Evolutionary conservation across 2,888 invertebrate species (phyloP).

Genomic region (Trissonchulus latispiculum): DNA sequence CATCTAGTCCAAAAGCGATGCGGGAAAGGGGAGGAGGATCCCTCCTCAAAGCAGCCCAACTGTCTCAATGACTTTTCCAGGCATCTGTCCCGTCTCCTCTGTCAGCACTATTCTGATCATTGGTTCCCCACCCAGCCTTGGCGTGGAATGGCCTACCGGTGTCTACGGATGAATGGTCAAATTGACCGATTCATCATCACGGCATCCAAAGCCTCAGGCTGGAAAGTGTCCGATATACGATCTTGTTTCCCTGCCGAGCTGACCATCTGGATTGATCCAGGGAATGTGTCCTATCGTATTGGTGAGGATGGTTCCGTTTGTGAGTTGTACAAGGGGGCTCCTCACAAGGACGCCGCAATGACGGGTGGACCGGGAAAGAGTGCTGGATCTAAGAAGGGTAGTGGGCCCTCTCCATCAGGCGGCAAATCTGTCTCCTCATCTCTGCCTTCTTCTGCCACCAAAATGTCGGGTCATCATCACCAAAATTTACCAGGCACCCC

Average conservation of each 20-base stretch:
- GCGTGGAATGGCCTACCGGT: constrained; percentile 17
- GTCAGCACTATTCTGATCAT: constrained; percentile 12
- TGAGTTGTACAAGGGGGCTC: constrained; percentile 53
- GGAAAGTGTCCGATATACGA: not conserved
- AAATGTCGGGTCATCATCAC: no score
- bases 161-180: constrained; percentile 8
- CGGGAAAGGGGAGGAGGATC: not conserved
- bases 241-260: constrained; percentile 59
- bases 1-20: not conserved
- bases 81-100: not conserved
- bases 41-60: not conserved
- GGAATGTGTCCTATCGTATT: constrained; percentile 73
- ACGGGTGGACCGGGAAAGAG: no score
- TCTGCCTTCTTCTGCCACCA: no score
- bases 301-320: constrained; percentile 91
- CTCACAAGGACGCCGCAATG: no score
- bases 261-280: constrained; percentile 92
- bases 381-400: no score
- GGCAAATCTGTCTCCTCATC: no score
- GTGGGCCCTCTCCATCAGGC: no score
- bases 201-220: not conserved
- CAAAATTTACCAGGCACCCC: no score
- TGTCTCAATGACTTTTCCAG: not conserved
- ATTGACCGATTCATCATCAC: not conserved
- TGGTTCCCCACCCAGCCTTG: constrained; percentile 15